Evolutionary conservation across 2,888 invertebrate genomes (phyloP).

Genomic region (Lasioglossum zephyrum): DNA sequence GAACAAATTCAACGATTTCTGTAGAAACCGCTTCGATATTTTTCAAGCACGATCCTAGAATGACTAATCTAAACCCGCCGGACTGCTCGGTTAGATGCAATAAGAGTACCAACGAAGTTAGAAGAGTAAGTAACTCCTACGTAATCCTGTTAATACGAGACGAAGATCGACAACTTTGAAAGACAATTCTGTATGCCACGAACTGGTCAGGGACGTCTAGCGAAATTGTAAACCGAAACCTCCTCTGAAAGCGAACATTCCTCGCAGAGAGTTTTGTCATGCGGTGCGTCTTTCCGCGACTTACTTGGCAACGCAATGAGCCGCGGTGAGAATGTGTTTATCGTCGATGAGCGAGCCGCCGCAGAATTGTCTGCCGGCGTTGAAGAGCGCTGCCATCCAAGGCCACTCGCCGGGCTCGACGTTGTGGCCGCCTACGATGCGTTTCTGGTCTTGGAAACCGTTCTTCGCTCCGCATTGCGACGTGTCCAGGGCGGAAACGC

Average conservation of each 20-base stretch:
- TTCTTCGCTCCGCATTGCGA: constrained; percentile 91
- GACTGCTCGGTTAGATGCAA: background rate
- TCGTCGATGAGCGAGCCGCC: constrained; percentile 94
- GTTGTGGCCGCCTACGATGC: constrained; percentile 94
- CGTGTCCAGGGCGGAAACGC: constrained; percentile 69
- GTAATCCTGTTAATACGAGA: background rate
- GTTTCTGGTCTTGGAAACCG: constrained; percentile 91
- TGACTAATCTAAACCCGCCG: background rate
- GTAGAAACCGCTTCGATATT: background rate
- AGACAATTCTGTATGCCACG: background rate
- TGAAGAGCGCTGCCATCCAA: constrained; percentile 93
- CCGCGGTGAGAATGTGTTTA: constrained; percentile 92
- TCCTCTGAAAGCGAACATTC: background rate
- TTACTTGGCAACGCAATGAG: constrained; percentile 96
- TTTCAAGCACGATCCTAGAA: background rate
- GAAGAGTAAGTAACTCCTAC: background rate
- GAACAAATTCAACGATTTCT: constrained; percentile 60
- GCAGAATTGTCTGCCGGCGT: constrained; percentile 93
- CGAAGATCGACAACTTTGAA: background rate
- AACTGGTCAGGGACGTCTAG: background rate
- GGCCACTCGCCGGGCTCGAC: constrained; percentile 94
- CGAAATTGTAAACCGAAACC: background rate
- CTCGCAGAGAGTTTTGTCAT: constrained; percentile 40
- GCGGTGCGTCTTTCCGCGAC: constrained; percentile 28
- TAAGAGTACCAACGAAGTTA: background rate